Base-by-base conservation (phyloP, 2,113 vertebrate species). In the Orycteropus afer region DNA sequence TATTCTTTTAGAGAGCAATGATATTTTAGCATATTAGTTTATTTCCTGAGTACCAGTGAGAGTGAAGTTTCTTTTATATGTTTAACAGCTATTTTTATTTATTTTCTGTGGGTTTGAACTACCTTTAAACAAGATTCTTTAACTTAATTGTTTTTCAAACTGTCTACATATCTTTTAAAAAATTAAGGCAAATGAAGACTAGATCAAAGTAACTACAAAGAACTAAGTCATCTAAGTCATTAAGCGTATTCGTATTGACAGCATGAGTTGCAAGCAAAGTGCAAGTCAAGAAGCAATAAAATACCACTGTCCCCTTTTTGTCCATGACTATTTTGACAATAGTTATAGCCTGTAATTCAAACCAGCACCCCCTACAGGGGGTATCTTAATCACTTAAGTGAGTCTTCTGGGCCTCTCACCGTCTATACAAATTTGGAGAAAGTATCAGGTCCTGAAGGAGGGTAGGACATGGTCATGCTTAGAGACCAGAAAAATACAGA, bases 181-280 rank as follows among this genome's bases (percentile, higher is more conserved):
- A 49, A 57, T 59, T 87, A 92, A 93, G 9, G 13, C 65, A 93
- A 95, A 29, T 55, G 42, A 12, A 40, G 74, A 95, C 73, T 88
- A 76, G 45, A 80, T 71, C 25, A 40, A 78, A 89, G 91, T 85
- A 13, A 61, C 17, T 77, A 53, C 20, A 57, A n/a, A 82, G 22
- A 93, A 84, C 51, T 20, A 90, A 84, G 42, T 78, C 32, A 73
- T 88, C 51, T 95, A 90, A 92, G 40, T n/a, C n/a, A n/a, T n/a
- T n/a, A n/a, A n/a, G n/a, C n/a, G n/a, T n/a, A n/a, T n/a, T n/a
- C 59, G 61, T 1, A 90, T 73, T 95, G 22, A 80, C 42, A 92
- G 32, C 17, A 37, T n/a, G 74, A 22, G 40, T 93, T 91, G 84
- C 1, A 79, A 89, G 25, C 27, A 71, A 86, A 69, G 20, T 47